Evolutionary conservation across 1,140 invertebrate genomes (phyloP), one percentile per base, ranked within the genome.

Genomic region (Drosophila nannoptera): DNA sequence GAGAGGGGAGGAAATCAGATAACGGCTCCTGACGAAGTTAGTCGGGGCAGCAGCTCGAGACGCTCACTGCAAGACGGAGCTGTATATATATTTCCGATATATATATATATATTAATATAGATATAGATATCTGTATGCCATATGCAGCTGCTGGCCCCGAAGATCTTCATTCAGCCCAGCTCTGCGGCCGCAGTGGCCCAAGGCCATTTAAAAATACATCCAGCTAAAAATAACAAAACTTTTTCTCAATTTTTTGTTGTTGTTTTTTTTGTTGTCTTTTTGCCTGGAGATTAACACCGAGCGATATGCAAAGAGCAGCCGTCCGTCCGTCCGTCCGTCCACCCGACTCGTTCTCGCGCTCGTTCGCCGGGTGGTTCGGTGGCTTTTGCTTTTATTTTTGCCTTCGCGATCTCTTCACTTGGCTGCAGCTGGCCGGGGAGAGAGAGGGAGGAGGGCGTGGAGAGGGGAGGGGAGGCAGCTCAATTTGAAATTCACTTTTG

Each of bases 161-260:
- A 33, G 45, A 50, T 53, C 36, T 61, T 54, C 56, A 65, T 52
- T 43, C 69, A 70, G 38, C n/a, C 29, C 46, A 33, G 38, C 53
- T 55, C 11, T 8, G 54, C 36, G 7, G 14, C 22, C 50, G 36
- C 29, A 56, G 56, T 61, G 58, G 65, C 54, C 70, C 83, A 87
- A 87, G 83, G 83, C 68, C 83, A 87, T 84, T 87, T 87, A 87
- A 84, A 87, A 87, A 87, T 87, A 87, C 63, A 64, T 54, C 40
- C 33, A 66, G 70, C 83, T 87, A 87, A 87, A 87, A 87, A 87
- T 87, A 87, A 63, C 58, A 42, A 22, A 22, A 22, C 22, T 22
- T 22, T 22, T 22, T 22, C 22, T 22, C 1, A 22, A 22, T 22
- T 22, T n/a, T n/a, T n/a, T n/a, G n/a, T n/a, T n/a, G n/a, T n/a